Conservation (phyloP, 1,140 invertebrate species). For the Diachasmimorpha longicaudata region DNA sequence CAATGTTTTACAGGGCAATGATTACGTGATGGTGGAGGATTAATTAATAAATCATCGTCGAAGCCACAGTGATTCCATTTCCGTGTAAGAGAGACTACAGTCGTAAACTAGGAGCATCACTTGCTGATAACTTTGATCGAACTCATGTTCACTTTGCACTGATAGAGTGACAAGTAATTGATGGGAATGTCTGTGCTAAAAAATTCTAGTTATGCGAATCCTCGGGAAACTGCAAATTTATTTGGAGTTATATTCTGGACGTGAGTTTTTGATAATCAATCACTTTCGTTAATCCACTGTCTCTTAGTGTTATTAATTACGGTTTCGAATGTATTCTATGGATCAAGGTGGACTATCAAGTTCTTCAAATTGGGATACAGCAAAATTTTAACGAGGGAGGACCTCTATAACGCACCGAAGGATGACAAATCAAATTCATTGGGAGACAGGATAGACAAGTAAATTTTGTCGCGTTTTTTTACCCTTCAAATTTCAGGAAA, state of each 20-base stretch:
- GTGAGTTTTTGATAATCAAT: not conserved
- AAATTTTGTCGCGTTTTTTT: slow-evolving; percentile 28
- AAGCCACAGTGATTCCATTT: not conserved
- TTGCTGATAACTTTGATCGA: not conserved
- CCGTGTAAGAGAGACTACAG: not conserved
- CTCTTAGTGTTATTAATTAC: not conserved
- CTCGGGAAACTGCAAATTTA: slow-evolving; percentile 41
- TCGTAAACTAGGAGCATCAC: not conserved
- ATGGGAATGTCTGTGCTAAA: not conserved
- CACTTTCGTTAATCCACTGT: not conserved
- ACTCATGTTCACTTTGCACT: not conserved
- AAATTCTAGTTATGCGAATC: slow-evolving; percentile 34
- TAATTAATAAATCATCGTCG: not conserved
- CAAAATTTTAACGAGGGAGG: slow-evolving; percentile 63
- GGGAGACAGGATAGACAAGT: slow-evolving; percentile 55
- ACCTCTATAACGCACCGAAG: slow-evolving; percentile 66
- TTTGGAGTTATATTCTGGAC: slow-evolving; percentile 46
- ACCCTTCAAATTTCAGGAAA: too few species aligned
- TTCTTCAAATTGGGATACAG: slow-evolving; percentile 66
- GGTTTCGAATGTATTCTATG: not conserved
- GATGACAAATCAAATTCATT: slow-evolving; percentile 59
- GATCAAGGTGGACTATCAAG: slow-evolving; percentile 64
- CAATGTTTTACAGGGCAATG: not conserved
- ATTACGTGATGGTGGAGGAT: not conserved
- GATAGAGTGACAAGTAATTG: not conserved